These are phyloP conservation scores for Fragum sueziense DNA, from an alignment of 2,888 invertebrate species.

Conservation along the genomic window DNA sequence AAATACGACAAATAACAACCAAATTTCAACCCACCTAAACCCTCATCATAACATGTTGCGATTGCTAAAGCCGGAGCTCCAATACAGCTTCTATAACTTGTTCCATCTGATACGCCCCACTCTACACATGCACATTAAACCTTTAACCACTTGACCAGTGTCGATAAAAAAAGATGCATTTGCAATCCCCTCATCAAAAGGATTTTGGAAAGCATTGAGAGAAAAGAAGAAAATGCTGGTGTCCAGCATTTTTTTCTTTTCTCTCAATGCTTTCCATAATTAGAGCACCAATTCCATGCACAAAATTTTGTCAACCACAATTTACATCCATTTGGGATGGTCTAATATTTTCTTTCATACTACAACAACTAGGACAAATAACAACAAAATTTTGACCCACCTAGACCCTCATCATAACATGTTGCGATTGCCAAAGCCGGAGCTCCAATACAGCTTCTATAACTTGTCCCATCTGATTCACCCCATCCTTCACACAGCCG, in stretches of 20 bases:
- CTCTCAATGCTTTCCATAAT: neutral
- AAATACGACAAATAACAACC: no score
- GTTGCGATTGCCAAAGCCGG: conserved; percentile 29
- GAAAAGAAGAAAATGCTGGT: neutral
- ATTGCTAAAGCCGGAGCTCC: conserved; percentile 24
- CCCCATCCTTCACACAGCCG: conserved; percentile 47
- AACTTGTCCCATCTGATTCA: conserved; percentile 23
- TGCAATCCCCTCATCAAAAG: no score
- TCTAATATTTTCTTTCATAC: neutral
- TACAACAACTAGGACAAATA: no score
- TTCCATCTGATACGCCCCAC: conserved; percentile 16
- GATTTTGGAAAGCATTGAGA: neutral
- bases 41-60: conserved; percentile 56
- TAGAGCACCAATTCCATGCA: neutral
- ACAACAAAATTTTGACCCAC: conserved; percentile 38
- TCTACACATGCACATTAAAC: no score
- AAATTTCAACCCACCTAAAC: no score
- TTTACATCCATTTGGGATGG: neutral
- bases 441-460: conserved; percentile 28
- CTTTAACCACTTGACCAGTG: no score
- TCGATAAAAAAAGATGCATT: no score
- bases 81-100: conserved; percentile 34
- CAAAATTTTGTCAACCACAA: neutral
- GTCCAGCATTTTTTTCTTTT: neutral
- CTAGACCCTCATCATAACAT: conserved; percentile 57